These are phyloP conservation scores for Acleris sparsana DNA, from an alignment of 2,888 invertebrate genomes.

Conservation along the genomic window DNA sequence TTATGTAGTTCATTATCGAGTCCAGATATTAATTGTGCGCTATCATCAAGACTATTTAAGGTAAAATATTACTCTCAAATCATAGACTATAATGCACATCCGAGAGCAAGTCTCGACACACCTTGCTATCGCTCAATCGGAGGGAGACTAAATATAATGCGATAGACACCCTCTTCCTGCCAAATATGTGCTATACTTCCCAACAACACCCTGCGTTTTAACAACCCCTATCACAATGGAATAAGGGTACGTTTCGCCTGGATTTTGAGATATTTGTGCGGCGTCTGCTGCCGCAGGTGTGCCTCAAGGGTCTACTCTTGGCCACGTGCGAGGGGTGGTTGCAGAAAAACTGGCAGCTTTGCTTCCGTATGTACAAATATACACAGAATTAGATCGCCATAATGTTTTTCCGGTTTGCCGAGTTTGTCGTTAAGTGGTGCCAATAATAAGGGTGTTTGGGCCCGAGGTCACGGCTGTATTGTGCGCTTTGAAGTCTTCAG, in stretches of 20 bases:
- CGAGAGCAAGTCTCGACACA: constrained; percentile 64
- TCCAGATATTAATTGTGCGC: no score
- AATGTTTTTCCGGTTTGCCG: constrained; percentile 80
- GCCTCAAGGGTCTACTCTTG: constrained; percentile 73
- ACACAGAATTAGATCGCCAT: constrained; percentile 78
- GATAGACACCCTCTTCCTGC: constrained; percentile 82
- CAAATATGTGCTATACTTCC: constrained; percentile 71
- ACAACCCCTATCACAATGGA: constrained; percentile 45
- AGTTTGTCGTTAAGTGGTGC: constrained; percentile 69
- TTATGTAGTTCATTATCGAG: no score
- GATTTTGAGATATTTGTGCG: constrained; percentile 37
- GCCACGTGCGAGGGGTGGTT: constrained; percentile 76
- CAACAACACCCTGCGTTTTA: constrained; percentile 43
- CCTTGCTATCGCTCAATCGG: constrained; percentile 80
- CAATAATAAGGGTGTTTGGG: constrained; percentile 46
- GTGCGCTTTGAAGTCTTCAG: neutral
- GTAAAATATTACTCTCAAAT: constrained; percentile 10
- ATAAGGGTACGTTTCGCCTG: constrained; percentile 51
- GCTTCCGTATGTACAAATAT: constrained; percentile 77
- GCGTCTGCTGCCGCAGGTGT: constrained; percentile 71
- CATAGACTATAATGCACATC: constrained; percentile 41
- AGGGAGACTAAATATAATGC: constrained; percentile 82
- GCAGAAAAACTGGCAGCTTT: constrained; percentile 77
- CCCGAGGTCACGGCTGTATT: constrained; percentile 15
- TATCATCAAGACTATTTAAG: neutral